Evolutionary conservation across 2,888 invertebrate species (phyloP).

Genomic region (Siphonodentalium dalli): DNA sequence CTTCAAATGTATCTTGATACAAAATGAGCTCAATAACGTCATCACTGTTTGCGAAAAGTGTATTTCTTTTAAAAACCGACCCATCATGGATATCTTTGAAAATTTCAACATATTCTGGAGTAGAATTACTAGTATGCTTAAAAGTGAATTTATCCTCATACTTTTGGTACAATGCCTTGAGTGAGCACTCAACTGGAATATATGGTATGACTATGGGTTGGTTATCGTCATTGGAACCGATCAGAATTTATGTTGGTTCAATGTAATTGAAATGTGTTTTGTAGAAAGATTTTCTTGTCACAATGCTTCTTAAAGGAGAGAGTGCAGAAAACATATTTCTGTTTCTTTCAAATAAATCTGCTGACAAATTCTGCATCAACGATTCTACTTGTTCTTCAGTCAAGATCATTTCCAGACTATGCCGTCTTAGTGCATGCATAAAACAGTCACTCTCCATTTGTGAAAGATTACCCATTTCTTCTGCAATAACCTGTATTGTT

Average conservation of each 20-base stretch:
- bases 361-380: not conserved
- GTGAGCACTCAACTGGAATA: constrained; percentile 12
- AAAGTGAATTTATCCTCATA: too few species aligned
- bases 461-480: not conserved
- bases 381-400: not conserved
- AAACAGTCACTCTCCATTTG: too few species aligned
- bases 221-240: constrained; percentile 4
- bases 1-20: constrained; percentile 30
- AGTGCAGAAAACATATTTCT: too few species aligned
- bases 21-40: constrained; percentile 11
- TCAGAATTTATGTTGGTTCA: constrained; percentile 6
- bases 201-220: constrained; percentile 10
- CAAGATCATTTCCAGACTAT: too few species aligned
- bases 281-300: constrained; percentile 14
- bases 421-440: too few species aligned
- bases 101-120: not conserved
- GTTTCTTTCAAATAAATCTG: constrained; percentile 11
- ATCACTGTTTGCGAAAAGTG: not conserved
- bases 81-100: constrained; percentile 15
- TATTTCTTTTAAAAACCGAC: constrained; percentile 10
- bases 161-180: constrained; percentile 4
- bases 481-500: constrained; percentile 4
- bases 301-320: not conserved
- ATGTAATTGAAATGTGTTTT: constrained; percentile 7
- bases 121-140: not conserved